Evolutionary conservation across 2,888 invertebrate genomes (phyloP), one percentile per base, ranked within the genome.

Genomic region (Temnothorax rugatulus): DNA sequence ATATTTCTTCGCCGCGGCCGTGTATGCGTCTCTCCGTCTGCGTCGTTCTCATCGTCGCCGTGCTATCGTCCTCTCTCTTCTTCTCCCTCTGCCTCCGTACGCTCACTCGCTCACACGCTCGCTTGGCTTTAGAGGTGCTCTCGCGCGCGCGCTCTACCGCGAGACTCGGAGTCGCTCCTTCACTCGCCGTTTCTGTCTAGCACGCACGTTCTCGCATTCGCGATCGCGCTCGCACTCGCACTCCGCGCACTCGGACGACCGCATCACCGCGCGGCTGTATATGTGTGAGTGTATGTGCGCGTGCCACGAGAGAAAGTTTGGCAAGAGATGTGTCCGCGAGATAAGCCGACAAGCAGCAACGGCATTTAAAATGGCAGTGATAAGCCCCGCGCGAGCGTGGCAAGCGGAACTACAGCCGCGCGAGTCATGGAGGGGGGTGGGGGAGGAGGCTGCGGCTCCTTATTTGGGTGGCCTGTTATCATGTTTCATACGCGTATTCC

Each of bases 381-480:
- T 94, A 94, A 94, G 93, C 92, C 83, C 84, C 84, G 88, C 77
- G 76, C 71, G 25, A 71, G 90, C 85, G 88, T 54, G 77, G 66
- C 66, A 71, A 57, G 83, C 41, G 64, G 88, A 88, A 85, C 75
- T 89, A 84, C 90, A 15, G 44, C 13, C 86, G 38, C 50, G 63
- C 64, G 86, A 83, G 88, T 83, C 93, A 7, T 89, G 83, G 88
- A 34, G 64, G 18, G 75, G 64, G 57, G 50, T 86, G 87, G 84
- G 66, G 88, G 84, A 89, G 92, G 88, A 91, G 86, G 34, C 44
- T 9, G 84, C 84, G 89, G 85, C 94, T 94, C 94, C 94, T 94
- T 94, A 94, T 94, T 94, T 94, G 94, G 94, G 91, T 92, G 91
- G 93, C 93, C 94, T 94, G 93, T 94, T 94, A 94, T 94, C 94